phyloP scores from a whole-genome alignment of 2,797 vertebrate species.

The Mallotus villosus region DNA sequence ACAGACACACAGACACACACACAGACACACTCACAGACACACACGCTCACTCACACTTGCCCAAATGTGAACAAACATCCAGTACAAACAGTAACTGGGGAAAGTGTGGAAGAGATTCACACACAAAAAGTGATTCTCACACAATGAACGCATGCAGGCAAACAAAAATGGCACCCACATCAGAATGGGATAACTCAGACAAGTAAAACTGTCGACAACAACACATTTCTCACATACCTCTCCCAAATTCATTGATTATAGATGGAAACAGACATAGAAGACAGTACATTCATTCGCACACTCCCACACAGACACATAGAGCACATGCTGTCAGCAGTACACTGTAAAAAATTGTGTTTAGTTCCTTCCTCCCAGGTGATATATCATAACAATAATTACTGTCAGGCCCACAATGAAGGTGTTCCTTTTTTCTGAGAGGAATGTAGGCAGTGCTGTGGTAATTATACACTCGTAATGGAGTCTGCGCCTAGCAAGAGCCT shows the following conservation, averaged over 20 bases:
- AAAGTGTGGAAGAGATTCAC: background rate
- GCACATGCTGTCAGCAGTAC: background rate
- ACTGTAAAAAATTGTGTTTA: constrained; percentile 55
- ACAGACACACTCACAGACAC: background rate
- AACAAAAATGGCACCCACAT: no score
- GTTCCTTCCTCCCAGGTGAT: constrained; percentile 61
- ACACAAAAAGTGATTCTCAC: background rate
- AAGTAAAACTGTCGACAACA: no score
- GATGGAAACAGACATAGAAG: constrained; percentile 33
- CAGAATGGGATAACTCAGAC: no score
- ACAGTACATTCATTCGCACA: background rate
- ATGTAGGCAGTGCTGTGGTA: constrained; percentile 72
- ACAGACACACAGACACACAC: background rate
- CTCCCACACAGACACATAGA: constrained; percentile 7
- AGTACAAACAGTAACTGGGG: background rate
- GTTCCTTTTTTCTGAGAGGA: constrained; percentile 62
- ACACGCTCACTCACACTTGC: background rate
- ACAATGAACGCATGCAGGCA: no score
- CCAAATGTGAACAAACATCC: constrained; percentile 9
- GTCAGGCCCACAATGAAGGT: constrained; percentile 67
- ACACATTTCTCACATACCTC: no score
- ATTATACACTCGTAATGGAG: constrained; percentile 76
- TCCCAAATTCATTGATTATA: no score
- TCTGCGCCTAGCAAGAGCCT: constrained; percentile 72
- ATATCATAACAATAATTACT: constrained; percentile 77